These are phyloP conservation scores for Leuctra nigra DNA, from an alignment of 2,888 invertebrate genomes.

Conservation along the genomic window DNA sequence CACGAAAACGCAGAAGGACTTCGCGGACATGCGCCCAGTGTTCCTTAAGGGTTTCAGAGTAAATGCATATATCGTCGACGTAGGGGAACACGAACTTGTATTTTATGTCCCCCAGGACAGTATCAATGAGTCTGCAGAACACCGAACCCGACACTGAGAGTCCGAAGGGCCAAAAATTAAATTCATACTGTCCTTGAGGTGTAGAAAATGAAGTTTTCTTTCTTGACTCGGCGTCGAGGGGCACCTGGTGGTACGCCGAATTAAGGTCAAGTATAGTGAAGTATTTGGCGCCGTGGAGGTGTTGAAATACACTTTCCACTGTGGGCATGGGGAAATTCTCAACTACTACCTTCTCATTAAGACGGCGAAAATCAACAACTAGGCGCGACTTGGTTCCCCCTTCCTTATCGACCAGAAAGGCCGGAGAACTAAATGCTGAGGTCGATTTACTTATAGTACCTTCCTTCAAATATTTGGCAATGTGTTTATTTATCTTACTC, in stretches of 20 bases:
- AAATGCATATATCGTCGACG: conserved; percentile 5
- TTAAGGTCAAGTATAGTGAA: conserved; percentile 19
- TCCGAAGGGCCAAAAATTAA: conserved; percentile 17
- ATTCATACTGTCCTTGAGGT: conserved; percentile 15
- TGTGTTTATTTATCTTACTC: not conserved
- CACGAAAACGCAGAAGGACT: not conserved
- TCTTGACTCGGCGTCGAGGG: not conserved
- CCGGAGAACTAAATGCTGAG: not conserved
- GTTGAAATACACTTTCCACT: conserved; percentile 1
- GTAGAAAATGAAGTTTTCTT: conserved; percentile 14
- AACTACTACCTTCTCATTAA: not conserved
- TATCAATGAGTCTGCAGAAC: conserved; percentile 14
- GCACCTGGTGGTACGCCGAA: conserved; percentile 14
- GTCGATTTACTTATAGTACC: not conserved
- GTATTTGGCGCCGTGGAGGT: not conserved
- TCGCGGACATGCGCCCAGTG: not conserved
- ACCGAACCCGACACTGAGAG: conserved; percentile 1
- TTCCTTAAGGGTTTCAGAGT: not conserved
- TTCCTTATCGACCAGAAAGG: not conserved
- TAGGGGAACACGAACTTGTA: not conserved
- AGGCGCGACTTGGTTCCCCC: not conserved
- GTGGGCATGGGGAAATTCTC: conserved; percentile 6
- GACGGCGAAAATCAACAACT: not conserved
- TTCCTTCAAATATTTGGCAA: not conserved
- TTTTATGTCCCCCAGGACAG: conserved; percentile 10